Conservation (phyloP, 2,797 vertebrate species). For the Catharus ustulatus region DNA sequence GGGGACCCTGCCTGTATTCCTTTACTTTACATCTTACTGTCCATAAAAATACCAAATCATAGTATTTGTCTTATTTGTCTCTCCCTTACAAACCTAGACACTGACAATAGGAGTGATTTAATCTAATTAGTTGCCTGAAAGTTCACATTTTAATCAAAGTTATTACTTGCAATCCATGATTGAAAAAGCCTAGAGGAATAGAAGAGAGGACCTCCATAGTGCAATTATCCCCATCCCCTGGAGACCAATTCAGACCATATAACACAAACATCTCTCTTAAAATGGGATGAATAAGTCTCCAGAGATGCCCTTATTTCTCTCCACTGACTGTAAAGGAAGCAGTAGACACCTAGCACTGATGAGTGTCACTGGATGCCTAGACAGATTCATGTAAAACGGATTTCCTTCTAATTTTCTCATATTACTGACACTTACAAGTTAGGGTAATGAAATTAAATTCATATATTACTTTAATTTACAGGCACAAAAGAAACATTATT, state of each 20-base stretch:
- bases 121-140: conserved; percentile 26
- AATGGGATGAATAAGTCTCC: conserved; percentile 4
- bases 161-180: conserved; percentile 7
- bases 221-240: conserved; percentile 5
- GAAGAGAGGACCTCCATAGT: not conserved
- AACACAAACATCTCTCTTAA: conserved; percentile 28
- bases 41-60: not conserved
- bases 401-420: not conserved
- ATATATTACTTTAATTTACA: not conserved
- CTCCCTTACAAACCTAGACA: not conserved
- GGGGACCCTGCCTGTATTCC: not conserved
- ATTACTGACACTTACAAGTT: not conserved
- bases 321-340: not conserved
- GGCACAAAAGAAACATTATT: not conserved
- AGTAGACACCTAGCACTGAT: not conserved
- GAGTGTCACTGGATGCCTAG: not conserved
- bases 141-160: conserved; percentile 44
- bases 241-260: conserved; percentile 24
- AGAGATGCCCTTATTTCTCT: not conserved
- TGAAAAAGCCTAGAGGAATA: conserved; percentile 29
- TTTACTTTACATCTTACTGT: not conserved
- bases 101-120: not conserved
- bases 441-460: not conserved
- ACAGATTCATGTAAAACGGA: not conserved
- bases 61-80: not conserved